phyloP scores from a whole-genome alignment of 2,113 vertebrate species.

The Eupsittula cactorum region DNA sequence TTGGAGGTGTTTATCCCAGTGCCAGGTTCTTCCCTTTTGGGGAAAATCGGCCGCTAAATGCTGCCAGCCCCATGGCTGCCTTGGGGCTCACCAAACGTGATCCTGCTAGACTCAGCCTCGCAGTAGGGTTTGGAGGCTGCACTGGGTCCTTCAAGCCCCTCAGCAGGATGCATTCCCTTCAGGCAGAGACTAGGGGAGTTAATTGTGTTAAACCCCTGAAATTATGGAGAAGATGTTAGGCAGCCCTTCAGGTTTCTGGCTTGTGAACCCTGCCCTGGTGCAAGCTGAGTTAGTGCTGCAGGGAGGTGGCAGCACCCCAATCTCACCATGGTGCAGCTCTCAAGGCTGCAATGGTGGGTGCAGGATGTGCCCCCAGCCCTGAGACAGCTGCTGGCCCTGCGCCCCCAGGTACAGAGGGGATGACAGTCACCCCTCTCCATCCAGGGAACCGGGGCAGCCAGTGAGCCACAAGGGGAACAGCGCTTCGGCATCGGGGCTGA shows the following conservation, averaged over 20 bases:
- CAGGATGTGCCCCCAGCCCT: background rate
- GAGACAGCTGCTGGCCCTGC: background rate
- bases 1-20: background rate
- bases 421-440: background rate
- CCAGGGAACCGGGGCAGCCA: background rate
- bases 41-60: background rate
- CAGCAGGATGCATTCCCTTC: background rate
- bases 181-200: background rate
- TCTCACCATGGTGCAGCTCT: background rate
- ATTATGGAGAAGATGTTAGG: background rate
- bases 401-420: rapidly evolving
- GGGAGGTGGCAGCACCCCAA: rapidly evolving
- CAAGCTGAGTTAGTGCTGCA: rapidly evolving
- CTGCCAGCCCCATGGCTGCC: background rate
- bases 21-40: background rate
- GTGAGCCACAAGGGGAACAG: slow-evolving; percentile 41
- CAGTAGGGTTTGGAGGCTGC: rapidly evolving
- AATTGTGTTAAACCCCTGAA: background rate
- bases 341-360: rapidly evolving
- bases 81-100: rapidly evolving
- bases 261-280: background rate
- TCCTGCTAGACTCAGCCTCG: background rate
- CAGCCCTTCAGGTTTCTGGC: background rate
- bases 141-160: background rate
- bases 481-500: slow-evolving; percentile 66